Evolutionary conservation across 2,797 vertebrate species (phyloP).

Genomic region (Pyrocephalus nanus): DNA sequence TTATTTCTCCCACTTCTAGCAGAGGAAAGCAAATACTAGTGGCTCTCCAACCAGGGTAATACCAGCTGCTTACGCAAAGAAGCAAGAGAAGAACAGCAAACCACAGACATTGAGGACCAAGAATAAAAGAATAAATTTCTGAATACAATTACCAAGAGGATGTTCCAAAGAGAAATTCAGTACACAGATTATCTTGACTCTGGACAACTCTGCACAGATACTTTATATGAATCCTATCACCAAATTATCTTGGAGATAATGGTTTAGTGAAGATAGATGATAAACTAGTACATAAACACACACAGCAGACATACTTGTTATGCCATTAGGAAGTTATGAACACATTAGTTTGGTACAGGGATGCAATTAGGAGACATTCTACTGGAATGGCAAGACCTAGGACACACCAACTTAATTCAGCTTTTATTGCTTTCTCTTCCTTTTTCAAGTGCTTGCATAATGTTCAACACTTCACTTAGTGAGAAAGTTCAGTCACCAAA

Average conservation of each 20-base stretch:
- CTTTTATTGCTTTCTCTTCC: neutral
- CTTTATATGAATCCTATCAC: neutral
- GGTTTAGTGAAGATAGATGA: neutral
- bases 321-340: neutral
- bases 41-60: neutral
- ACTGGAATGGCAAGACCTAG: neutral
- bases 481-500: neutral
- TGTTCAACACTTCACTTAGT: neutral
- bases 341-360: neutral
- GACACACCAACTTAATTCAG: neutral
- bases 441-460: neutral
- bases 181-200: neutral
- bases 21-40: conserved; percentile 27
- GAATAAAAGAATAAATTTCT: neutral
- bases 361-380: neutral
- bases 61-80: neutral
- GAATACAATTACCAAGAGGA: conserved; percentile 8
- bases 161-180: neutral
- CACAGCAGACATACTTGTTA: neutral
- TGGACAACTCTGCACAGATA: neutral
- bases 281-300: neutral
- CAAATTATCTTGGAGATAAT: neutral
- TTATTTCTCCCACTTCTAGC: conserved; percentile 21
- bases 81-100: neutral
- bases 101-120: neutral